Evolutionary conservation across 2,113 vertebrate species (phyloP), one percentile per base, ranked within the genome.

Genomic region (Protobothrops mucrosquamatus): DNA sequence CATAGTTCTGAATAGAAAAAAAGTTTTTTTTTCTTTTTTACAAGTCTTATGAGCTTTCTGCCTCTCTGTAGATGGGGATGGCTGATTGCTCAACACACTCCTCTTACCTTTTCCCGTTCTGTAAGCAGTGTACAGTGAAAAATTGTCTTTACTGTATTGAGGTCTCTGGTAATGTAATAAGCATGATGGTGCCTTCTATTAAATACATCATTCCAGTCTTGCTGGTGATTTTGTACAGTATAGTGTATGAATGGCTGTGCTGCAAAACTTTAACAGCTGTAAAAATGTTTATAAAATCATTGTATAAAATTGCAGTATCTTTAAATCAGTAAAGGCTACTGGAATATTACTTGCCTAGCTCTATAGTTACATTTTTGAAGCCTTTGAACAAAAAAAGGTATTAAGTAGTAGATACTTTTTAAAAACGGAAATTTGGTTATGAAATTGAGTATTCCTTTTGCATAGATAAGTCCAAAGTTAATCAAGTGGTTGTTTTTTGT

Each of bases 181-280:
- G 98, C 98, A 99, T 99, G 98, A 99, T 98, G 99, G 98, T 99
- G 98, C 99, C 99, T 99, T 99, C 98, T 98, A 97, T 97, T 98
- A 98, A 93, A 98, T 98, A 98, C 98, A 98, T 99, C 98, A 98
- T 98, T 99, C 98, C 97, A 98, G 98, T 98, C 98, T 98, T 97
- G 98, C 98, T 98, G 97, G 97, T 98, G 97, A 98, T 97, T 97
- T 97, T 98, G 98, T 98, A 98, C 97, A 97, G 98, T 98, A 97
- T 95, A 95, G 97, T 98, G 98, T 98, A 97, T 96, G 95, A 97
- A 97, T 96, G 97, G 96, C 96, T 98, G 98, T 98, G 97, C 98
- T 98, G 98, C 97, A 95, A 97, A 97, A 97, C 96, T 97, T 92
- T 95, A 97, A 97, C 93, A 96, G 98, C 98, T 98, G 97, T 97